Base-by-base conservation (phyloP, 2,888 invertebrate genomes). In the Chironomus riparius region DNA sequence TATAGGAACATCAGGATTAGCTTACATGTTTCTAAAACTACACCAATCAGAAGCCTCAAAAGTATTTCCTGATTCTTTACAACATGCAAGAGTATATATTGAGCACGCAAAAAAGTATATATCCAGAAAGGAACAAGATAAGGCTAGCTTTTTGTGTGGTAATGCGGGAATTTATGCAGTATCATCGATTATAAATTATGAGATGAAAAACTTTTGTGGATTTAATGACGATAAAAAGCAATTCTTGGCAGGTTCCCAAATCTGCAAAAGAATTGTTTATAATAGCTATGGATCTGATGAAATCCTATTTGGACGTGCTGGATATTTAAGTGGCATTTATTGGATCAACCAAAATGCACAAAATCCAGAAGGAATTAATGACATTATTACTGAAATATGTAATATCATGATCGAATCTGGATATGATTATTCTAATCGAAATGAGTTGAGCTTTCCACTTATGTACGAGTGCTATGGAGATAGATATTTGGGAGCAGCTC, bases 231-330 rank as follows among this genome's bases (percentile, higher is more conserved):
- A 82, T 38, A 80, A 87, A 2, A 80, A 84, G 2, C 80, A 81
- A 28, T 83, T 84, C 50, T 80, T 81, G 65, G 79, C 81, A 13
- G 83, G 83, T n/a, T 81, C 83, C 76, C 80, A 81, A 4, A 80
- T 82, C 77, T 88, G 88, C 79, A 86, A 86, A 79, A 86, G 87
- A 73, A 79, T 83, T 71, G 82, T 85, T 78, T 91, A 90, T 79
- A 83, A 89, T 12, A 86, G 86, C 80, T 87, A 87, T 80, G 92
- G 91, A 18, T 91, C 92, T 47, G 94, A 95, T 83, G 95, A 95
- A 82, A 85, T 94, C 22, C 90, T 95, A 80, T 93, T 94, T 0
- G 95, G 95, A 0, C 86, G 95, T 78, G 90, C 94, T 65, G 95
- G 95, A 0, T 95, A 91, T 80, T 82, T 95, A 0, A 89, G 90